phyloP scores from a whole-genome alignment of 2,113 vertebrate species.

The Plectropomus leopardus region DNA sequence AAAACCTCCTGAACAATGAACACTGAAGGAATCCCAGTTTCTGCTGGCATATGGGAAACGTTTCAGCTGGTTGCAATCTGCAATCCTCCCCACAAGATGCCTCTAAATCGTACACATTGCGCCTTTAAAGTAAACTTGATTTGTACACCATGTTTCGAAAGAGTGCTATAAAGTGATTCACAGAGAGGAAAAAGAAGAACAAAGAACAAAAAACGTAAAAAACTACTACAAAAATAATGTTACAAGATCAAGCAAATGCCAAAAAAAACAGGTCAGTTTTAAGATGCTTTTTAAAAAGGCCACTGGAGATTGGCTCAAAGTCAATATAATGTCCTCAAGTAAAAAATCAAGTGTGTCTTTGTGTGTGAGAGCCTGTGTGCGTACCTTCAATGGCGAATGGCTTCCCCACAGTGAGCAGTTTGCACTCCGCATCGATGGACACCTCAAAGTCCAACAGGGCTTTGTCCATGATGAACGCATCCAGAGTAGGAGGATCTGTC shows the following conservation, averaged over 20 bases:
- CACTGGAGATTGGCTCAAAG: not conserved
- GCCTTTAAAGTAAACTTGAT: not conserved
- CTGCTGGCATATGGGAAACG: too few relatives aligned
- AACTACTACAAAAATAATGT: not conserved
- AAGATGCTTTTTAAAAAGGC: not conserved
- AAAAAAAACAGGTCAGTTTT: not conserved
- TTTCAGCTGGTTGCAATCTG: too few relatives aligned
- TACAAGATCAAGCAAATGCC: not conserved
- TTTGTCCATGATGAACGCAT: constrained; percentile 99
- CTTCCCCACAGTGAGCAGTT: constrained; percentile 95
- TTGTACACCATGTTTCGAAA: not conserved
- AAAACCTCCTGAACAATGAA: too few relatives aligned
- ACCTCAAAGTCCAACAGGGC: constrained; percentile 97
- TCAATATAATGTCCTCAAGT: not conserved
- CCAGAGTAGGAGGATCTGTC: constrained; percentile 93
- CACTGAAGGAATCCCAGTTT: too few relatives aligned
- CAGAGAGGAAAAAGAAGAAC: too few relatives aligned
- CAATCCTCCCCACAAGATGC: too few relatives aligned
- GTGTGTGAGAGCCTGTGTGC: constrained; percentile 15
- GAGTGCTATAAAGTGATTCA: not conserved
- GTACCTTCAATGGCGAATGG: constrained; percentile 98
- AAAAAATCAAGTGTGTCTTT: not conserved
- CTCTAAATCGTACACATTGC: too few relatives aligned
- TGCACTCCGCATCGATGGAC: constrained; percentile 96
- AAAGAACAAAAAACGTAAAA: not conserved